These are phyloP conservation scores for Pipra filicauda DNA, from an alignment of 2,113 vertebrate genomes.

Conservation along the genomic window DNA sequence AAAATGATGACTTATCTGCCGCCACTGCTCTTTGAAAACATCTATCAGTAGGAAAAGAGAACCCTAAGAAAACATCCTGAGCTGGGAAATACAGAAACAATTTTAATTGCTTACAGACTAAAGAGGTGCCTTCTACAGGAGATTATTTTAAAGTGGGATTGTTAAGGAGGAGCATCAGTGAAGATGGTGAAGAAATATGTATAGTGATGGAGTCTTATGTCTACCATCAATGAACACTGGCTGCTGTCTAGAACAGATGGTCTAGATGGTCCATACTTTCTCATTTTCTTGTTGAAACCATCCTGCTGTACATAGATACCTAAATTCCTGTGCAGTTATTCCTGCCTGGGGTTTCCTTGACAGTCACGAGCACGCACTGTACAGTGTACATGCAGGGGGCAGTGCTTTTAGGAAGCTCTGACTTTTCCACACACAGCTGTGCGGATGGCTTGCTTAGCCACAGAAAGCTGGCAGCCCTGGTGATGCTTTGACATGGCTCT, in stretches of 20 bases:
- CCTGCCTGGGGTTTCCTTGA: neutral
- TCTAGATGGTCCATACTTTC: neutral
- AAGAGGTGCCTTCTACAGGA: neutral
- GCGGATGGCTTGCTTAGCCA: neutral
- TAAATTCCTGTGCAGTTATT: neutral
- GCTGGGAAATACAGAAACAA: neutral
- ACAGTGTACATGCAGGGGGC: neutral
- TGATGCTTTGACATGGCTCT: neutral
- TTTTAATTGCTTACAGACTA: neutral
- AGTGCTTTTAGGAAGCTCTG: neutral
- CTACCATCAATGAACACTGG: neutral
- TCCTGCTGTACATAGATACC: neutral
- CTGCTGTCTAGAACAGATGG: neutral
- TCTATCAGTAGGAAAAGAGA: neutral
- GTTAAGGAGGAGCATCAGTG: neutral
- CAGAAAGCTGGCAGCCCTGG: neutral
- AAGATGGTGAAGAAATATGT: neutral
- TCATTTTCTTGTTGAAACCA: neutral
- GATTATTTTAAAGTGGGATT: neutral
- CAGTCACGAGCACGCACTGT: neutral
- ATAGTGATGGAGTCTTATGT: neutral
- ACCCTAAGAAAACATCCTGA: neutral
- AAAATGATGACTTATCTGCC: neutral
- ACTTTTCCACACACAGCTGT: rapidly evolving
- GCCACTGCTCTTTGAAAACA: neutral